Evolutionary conservation across 2,113 vertebrate genomes (phyloP).

Genomic region (Centropristis striata): DNA sequence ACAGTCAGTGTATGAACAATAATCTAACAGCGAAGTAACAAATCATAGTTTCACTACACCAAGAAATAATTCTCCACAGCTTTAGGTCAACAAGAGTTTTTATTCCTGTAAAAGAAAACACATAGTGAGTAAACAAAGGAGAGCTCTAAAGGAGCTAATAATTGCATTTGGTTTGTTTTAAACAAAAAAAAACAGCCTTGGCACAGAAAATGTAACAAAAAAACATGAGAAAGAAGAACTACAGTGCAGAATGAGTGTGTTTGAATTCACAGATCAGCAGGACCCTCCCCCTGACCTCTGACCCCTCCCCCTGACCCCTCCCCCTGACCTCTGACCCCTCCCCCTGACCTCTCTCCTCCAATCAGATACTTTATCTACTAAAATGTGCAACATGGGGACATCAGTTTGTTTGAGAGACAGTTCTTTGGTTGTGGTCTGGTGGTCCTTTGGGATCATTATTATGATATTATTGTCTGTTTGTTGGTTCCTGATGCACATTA

Average conservation of each 20-base stretch:
- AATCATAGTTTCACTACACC: conserved; percentile 5
- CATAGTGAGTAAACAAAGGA: conserved; percentile 53
- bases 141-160: conserved; percentile 48
- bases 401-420: conserved; percentile 3
- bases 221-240: conserved; percentile 40
- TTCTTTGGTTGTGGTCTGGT: conserved; percentile 11
- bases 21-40: conserved; percentile 13
- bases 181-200: conserved; percentile 21
- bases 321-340: too few species aligned
- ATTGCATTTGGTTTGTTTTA: conserved; percentile 52
- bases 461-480: conserved; percentile 32
- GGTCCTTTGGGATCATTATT: not conserved
- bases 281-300: conserved; percentile 39
- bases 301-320: too few species aligned
- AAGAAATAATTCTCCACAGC: conserved; percentile 28
- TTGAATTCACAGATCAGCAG: conserved; percentile 77
- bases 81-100: conserved; percentile 53
- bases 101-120: conserved; percentile 65
- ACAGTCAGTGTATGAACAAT: not conserved
- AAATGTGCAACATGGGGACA: conserved; percentile 44
- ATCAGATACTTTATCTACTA: conserved; percentile 27
- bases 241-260: conserved; percentile 82
- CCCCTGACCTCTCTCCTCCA: conserved; percentile 1
- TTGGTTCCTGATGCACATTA: conserved; percentile 11
- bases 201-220: conserved; percentile 14